Evolutionary conservation across 2,888 invertebrate species (phyloP).

Genomic region (Cryptus armator): DNA sequence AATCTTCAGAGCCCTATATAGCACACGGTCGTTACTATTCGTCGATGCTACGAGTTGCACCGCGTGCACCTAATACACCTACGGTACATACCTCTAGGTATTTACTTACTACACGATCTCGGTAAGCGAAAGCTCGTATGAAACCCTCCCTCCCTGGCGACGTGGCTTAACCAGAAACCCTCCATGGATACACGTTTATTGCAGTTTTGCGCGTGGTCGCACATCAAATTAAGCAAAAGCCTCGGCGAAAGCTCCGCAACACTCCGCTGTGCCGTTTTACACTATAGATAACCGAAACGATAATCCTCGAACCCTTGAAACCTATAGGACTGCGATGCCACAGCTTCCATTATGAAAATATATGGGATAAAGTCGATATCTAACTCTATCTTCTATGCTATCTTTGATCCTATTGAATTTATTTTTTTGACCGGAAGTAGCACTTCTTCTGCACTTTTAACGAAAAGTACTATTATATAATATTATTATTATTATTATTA

Average conservation of each 20-base stretch:
- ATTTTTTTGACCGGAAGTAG: no score
- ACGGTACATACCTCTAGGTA: slow-evolving; percentile 11
- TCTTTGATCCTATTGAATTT: no score
- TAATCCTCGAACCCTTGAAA: slow-evolving; percentile 31
- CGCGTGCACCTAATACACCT: slow-evolving; percentile 1
- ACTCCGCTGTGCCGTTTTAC: not conserved
- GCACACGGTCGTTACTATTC: slow-evolving; percentile 12
- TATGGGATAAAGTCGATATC: not conserved
- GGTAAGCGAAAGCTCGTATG: slow-evolving; percentile 21
- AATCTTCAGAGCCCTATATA: slow-evolving; percentile 2
- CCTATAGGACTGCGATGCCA: not conserved
- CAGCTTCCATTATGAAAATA: not conserved
- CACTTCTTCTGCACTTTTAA: no score
- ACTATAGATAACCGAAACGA: not conserved
- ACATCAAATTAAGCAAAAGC: slow-evolving; percentile 50
- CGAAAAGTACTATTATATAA: no score
- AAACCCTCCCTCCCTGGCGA: slow-evolving; percentile 19
- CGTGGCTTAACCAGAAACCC: slow-evolving; percentile 23
- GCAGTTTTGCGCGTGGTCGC: slow-evolving; percentile 54
- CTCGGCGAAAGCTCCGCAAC: slow-evolving; percentile 3
- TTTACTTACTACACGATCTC: slow-evolving; percentile 28
- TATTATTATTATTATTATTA: no score
- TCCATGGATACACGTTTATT: slow-evolving; percentile 43
- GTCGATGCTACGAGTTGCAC: not conserved
- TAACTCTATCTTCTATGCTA: not conserved